A percentile compares a stretch with the other conserved stretches of the same genome.
Conservation (phyloP, 2,797 vertebrate species). For the Tauraco hartlaubi region DNA sequence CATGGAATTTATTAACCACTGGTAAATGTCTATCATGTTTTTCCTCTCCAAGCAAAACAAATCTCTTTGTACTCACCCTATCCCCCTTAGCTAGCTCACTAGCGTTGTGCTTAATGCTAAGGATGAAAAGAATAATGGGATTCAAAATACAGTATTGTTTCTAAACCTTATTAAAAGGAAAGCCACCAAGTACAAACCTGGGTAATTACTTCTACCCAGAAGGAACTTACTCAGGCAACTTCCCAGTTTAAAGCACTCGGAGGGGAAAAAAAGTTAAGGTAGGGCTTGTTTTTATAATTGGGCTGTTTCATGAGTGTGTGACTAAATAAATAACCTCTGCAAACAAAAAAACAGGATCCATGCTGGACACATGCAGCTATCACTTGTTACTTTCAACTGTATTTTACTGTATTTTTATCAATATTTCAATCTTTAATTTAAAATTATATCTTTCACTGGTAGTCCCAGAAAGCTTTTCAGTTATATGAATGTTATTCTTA, state of each 20-base stretch:
- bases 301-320: background rate
- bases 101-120: background rate
- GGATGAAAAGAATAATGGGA: background rate
- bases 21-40: background rate
- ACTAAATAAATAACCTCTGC: background rate
- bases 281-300: background rate
- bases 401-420: background rate
- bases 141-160: background rate
- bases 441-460: background rate
- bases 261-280: background rate
- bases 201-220: conserved; percentile 8
- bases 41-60: background rate
- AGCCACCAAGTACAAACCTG: background rate
- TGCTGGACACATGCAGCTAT: background rate
- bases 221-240: conserved; percentile 7
- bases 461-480: background rate
- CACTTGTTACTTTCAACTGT: background rate
- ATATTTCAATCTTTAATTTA: background rate
- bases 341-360: background rate
- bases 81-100: background rate
- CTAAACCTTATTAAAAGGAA: conserved; percentile 16
- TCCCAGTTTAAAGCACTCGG: background rate
- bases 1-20: background rate
- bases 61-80: background rate
- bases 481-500: background rate